Evolutionary conservation across 1,140 invertebrate species (phyloP), one percentile per base, ranked within the genome.

Genomic region (Dryas iulia): DNA sequence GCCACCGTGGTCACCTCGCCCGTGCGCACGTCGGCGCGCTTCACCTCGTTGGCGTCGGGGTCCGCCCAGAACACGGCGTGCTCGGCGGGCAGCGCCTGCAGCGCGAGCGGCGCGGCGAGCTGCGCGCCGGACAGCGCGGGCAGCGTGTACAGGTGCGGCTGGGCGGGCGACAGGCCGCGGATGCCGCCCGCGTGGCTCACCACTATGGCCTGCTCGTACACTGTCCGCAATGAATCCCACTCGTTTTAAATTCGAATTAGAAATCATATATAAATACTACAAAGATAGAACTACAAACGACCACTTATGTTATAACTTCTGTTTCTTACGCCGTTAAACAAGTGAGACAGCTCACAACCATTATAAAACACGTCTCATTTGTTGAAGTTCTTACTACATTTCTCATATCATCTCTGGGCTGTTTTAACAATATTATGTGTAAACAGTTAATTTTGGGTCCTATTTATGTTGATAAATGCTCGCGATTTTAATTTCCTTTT

Each of bases 31-130:
- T 93, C 94, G 3, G 94, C 94, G 26, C 94, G 93, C 79, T 95
- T 96, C 12, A 97, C 94, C 84, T 97, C 96, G 82, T 95, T 96
- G 52, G 93, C 90, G 71, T 95, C 94, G 23, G 93, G 92, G 84
- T 97, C 97, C 5, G 95, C 94, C 96, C 97, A 98, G 91, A 95
- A 97, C 26, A 98, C 93, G 33, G 94, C 93, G 31, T 94, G 94
- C 31, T 92, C 93, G 60, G 89, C 92, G 3, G 95, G 93, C 21
- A 95, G 92, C 82, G 94, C 97, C 81, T 97, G 95, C 54, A 98
- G 86, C 71, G 94, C 93, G 23, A 93, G 90, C 5, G 96, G 95
- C 54, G 93, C 88, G 21, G 95, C 92, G 24, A 95, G 92, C 78
- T 94, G 92, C 18, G 95, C 95, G 1, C 95, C 88, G 39, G 94